A percentile compares a stretch with the other conserved stretches of the same genome.
phyloP scores from a whole-genome alignment of 1,140 invertebrate species.

The Pristionchus pacificus region DNA sequence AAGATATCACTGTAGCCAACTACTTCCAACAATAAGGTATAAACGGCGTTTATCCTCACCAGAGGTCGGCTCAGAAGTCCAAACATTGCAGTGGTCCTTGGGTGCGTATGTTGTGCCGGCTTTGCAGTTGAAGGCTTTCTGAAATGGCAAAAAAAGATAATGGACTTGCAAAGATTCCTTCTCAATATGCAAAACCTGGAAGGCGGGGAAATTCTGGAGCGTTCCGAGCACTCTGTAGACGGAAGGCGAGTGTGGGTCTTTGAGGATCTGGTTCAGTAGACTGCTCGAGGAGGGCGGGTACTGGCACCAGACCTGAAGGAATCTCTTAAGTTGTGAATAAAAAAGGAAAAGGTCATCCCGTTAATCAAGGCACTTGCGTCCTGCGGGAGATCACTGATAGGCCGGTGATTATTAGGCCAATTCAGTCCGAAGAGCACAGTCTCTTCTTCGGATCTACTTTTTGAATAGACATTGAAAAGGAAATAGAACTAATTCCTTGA shows the following conservation, averaged over 20 bases:
- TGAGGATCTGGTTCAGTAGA: slow-evolving; percentile 30
- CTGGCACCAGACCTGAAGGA: slow-evolving; percentile 36
- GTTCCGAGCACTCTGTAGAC: slow-evolving; percentile 36
- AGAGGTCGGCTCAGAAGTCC: slow-evolving; percentile 33
- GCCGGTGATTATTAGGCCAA: too few relatives aligned
- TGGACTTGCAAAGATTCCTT: background rate
- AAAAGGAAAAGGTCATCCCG: too few relatives aligned
- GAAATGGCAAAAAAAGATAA: too few relatives aligned
- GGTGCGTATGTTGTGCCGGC: slow-evolving; percentile 32
- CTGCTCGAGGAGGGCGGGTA: slow-evolving; percentile 1
- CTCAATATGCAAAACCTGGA: background rate
- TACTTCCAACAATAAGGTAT: too few relatives aligned
- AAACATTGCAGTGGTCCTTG: slow-evolving; percentile 41
- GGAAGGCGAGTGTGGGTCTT: slow-evolving; percentile 34
- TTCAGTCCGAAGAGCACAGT: too few relatives aligned
- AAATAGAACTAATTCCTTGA: too few relatives aligned
- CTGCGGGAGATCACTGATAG: too few relatives aligned
- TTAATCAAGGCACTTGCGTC: too few relatives aligned
- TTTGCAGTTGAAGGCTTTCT: slow-evolving; percentile 42
- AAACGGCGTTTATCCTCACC: too few relatives aligned
- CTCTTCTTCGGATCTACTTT: too few relatives aligned
- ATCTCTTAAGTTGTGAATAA: background rate
- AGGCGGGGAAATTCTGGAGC: slow-evolving; percentile 42
- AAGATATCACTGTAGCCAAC: background rate
- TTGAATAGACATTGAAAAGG: too few relatives aligned